These are phyloP conservation scores for Malthinus seriepunctatus DNA, from an alignment of 2,888 invertebrate genomes.

Conservation along the genomic window DNA sequence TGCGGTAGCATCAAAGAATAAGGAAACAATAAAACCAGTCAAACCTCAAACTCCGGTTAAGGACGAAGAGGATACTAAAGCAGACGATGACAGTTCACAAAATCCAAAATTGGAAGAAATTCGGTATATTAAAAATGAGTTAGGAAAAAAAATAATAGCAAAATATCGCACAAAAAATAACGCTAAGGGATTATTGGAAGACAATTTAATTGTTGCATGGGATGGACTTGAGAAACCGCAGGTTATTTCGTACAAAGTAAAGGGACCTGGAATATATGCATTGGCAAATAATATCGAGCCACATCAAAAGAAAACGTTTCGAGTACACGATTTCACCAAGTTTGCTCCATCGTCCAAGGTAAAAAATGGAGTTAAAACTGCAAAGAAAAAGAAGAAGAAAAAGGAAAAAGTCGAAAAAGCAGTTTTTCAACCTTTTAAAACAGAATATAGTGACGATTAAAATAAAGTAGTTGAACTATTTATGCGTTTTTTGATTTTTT, in stretches of 20 bases:
- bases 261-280: not conserved
- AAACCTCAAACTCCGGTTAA: too few species aligned
- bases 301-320: not conserved
- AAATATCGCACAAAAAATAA: not conserved
- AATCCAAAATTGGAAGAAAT: not conserved
- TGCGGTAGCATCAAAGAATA: too few species aligned
- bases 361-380: too few species aligned
- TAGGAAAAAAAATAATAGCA: not conserved
- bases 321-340: not conserved
- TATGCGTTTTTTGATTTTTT: not conserved
- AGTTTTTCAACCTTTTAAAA: not conserved
- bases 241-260: not conserved
- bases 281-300: not conserved
- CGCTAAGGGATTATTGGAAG: not conserved
- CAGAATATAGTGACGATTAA: not conserved
- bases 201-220: not conserved
- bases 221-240: not conserved
- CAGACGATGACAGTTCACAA: too few species aligned
- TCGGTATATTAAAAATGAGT: not conserved
- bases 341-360: too few species aligned
- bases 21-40: too few species aligned
- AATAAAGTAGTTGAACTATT: slow-evolving; percentile 1
- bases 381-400: not conserved
- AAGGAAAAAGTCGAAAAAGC: not conserved
- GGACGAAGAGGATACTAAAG: too few species aligned